These are phyloP conservation scores for Abrostola triplasia DNA, from an alignment of 2,888 invertebrate species.

Conservation along the genomic window DNA sequence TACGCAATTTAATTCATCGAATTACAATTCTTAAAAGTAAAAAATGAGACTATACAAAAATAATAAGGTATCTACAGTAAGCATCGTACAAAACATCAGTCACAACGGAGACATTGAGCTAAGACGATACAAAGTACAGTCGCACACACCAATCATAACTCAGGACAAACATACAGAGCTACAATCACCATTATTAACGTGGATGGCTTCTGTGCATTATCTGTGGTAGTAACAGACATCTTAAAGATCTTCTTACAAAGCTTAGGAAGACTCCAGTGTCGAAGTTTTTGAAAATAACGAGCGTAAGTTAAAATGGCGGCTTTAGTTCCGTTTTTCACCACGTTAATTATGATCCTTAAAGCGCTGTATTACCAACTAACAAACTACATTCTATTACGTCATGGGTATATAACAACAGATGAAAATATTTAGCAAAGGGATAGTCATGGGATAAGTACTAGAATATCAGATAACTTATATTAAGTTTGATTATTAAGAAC, in stretches of 20 bases:
- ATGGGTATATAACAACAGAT: conserved; percentile 39
- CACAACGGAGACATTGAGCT: conserved; percentile 76
- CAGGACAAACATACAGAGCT: conserved; percentile 23
- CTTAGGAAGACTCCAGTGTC: no score
- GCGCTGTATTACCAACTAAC: not conserved
- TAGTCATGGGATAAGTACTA: conserved; percentile 41
- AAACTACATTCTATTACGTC: conserved; percentile 9
- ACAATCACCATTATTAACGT: not conserved
- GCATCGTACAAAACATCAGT: conserved; percentile 67
- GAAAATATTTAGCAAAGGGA: conserved; percentile 32
- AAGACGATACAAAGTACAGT: conserved; percentile 61
- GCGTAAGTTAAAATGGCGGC: not conserved
- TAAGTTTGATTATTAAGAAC: conserved; percentile 32
- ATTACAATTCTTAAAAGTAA: conserved; percentile 37
- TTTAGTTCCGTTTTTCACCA: not conserved
- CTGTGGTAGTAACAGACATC: no score
- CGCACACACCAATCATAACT: conserved; percentile 43
- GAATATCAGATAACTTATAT: conserved; percentile 46
- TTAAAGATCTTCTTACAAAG: no score
- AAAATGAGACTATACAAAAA: conserved; percentile 46
- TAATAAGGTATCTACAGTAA: conserved; percentile 54
- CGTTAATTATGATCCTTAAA: not conserved
- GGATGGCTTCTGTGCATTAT: not conserved
- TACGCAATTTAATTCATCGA: conserved; percentile 22
- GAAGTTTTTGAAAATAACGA: no score